Base-by-base conservation (phyloP, 2,113 vertebrate species). In the Nyctereutes procyonoides region DNA sequence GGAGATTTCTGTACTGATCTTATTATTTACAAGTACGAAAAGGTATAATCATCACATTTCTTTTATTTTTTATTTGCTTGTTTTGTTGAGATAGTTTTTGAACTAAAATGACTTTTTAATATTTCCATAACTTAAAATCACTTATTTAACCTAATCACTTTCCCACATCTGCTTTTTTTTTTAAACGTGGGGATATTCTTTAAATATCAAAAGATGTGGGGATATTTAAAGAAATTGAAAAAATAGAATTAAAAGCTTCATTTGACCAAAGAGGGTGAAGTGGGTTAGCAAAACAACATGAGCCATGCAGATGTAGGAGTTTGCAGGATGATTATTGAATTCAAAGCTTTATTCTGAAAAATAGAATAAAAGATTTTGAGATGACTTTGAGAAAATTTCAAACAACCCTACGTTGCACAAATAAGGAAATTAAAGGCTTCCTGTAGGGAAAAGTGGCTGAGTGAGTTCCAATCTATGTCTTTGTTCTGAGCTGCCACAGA, bases 91-190 rank as follows among this genome's bases (percentile, higher is more conserved):
- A 38, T 32, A 63, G 8, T 56, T 38, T 90, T 79, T 91, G 35
- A 55, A 63, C 13, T 80, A 95, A 95, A 91, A 71, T 91, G 30
- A 28, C 26, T 53, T 53, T 79, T 62, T 67, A 51, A 77, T 85
- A 86, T 63, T 89, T 35, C 86, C 85, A 88, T 30, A 81, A 96
- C 92, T 91, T 87, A 96, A 62, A 65, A 60, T 2, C 15, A 93
- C 51, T 56, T 43, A 74, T 77, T 20, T 60, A 77, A 62, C 16
- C 65, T 73, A 0, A 51, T 84, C n/a, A 71, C 22, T 73, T 85
- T 85, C 22, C 15, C 43, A 53, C 2, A 63, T 63, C 24, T 86
- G 19, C 10, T 65, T 84, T 91, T 94, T 94, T 58, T 32, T 80
- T 89, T 92, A 30, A 10, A 43, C 43, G 43, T 43, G 43, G 43